Evolutionary conservation across 2,888 invertebrate species (phyloP), one percentile per base, ranked within the genome.

Genomic region (Branchellion lobata): DNA sequence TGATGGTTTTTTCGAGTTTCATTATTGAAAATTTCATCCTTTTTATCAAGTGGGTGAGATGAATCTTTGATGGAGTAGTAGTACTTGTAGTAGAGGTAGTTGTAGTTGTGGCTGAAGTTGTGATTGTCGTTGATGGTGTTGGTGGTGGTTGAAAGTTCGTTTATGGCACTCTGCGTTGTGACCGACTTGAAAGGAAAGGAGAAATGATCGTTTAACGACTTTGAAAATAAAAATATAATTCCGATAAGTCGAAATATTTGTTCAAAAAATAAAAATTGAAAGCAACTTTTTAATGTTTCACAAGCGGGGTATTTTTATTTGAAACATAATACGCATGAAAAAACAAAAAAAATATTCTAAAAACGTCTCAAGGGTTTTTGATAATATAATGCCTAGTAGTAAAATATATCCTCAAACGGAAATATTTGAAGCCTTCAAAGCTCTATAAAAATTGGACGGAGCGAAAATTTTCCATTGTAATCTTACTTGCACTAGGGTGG

Each of bases 121-220:
- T 18, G 24, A 57, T 8, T 57, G 61, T 57, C 5, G 61, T 24
- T 57, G 24, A 24, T 8, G 47, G 8, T 47, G 21, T 18, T 24
- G n/a, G 21, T 57, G 5, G 24, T 57, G 3, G 61, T 18, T 18
- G 24, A 57, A 24, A 24, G 21, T 57, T n/a, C 61, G 21, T 57
- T 57, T 24, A 57, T 57, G 61, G 61, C 11, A 5, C 21, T 5
- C 5, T 24, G 5, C n/a, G 61, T 57, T 57, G 61, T 24, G 14
- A 57, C 61, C 61, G 61, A 57, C 61, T 57, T 57, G 61, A 57
- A 57, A 57, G 24, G n/a, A 5, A 57, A 57, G 3, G 24, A 14
- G 3, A 57, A 57, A 57, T 14, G 3, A 40, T 40, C 14, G 40
- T 40, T 40, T 24, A 57, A 57, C 61, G 61, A 18, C 21, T 57